These are phyloP conservation scores for Heteronetta atricapilla DNA, from an alignment of 2,113 vertebrate species.

Conservation along the genomic window DNA sequence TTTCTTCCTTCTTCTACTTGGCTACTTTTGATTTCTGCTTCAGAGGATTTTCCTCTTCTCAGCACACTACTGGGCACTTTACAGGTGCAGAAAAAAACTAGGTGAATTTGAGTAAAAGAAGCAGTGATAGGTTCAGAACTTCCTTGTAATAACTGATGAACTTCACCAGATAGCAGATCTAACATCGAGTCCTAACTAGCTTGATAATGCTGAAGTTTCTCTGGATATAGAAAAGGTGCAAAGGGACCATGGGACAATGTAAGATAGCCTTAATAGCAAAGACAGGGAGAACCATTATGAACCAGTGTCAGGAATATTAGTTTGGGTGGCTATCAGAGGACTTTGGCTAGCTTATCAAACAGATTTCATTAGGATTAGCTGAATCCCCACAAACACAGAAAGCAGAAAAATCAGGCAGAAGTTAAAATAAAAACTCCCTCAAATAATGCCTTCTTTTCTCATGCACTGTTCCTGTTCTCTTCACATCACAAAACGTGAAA, in stretches of 20 bases:
- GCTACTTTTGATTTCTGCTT: constrained; percentile 1
- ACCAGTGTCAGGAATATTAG: not conserved
- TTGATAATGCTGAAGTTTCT: not conserved
- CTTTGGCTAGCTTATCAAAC: not conserved
- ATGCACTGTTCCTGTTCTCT: not conserved
- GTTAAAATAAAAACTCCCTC: not conserved
- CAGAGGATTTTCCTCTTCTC: not conserved
- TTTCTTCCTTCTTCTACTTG: not conserved
- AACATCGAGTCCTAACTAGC: not conserved
- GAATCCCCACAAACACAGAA: not conserved
- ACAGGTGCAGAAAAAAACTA: not conserved
- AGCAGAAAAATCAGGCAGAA: not conserved
- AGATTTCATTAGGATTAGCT: not conserved
- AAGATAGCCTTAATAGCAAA: not conserved
- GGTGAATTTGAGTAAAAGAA: not conserved
- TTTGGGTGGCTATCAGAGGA: not conserved
- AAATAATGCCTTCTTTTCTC: not conserved
- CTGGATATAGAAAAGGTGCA: not conserved
- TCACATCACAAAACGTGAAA: not conserved
- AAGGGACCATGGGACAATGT: not conserved
- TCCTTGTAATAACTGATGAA: not conserved
- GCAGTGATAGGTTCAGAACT: not conserved
- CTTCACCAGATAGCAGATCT: not conserved
- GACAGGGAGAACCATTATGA: not conserved
- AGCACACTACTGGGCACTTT: not conserved